Base-by-base conservation (phyloP, 2,888 invertebrate genomes). In the Yponomeuta evonymella region DNA sequence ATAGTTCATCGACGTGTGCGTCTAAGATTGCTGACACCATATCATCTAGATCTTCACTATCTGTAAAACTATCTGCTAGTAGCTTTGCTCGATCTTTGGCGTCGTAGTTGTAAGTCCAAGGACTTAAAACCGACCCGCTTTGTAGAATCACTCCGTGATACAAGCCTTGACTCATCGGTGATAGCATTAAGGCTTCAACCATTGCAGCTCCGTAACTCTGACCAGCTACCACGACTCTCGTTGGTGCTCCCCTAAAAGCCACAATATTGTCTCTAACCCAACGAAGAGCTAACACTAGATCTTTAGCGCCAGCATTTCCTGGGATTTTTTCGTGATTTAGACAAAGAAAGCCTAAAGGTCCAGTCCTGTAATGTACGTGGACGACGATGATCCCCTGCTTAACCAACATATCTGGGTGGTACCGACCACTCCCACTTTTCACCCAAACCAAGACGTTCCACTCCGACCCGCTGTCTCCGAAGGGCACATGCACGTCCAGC, bases 401-500 rank as follows among this genome's bases (percentile, higher is more conserved):
- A n/a, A 86, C 85, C 58, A 92, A 73, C 70, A 78, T 79, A 29
- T 81, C 79, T 0, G 90, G 86, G 71, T 83, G 74, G 72, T 86
- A 88, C 3, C 74, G 75, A 0, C 83, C 87, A 58, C 78, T 79
- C 15, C 83, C 82, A 8, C 86, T 87, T 9, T 82, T 78, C 9
- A 90, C 79, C 91, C 91, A 92, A 15, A 84, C 88, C 33, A 91
- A 76, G 11, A 90, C 88, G 83, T 6, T 75, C 77, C 2, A 73
- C 72, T 69, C 69, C 73, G 83, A 70, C 77, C 76, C 2, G 83
- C 76, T 71, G 93, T 82, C 48, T 58, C 43, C 58, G n/a, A 84
- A 83, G 6, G 95, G 95, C 5, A 92, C 90, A 79, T 94, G 94
- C 4, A 95, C 94, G 75, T 95, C 95, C 70, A 96, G 82, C 74